phyloP scores from a whole-genome alignment of 2,888 invertebrate genomes.

The Drosophila emarginata region DNA sequence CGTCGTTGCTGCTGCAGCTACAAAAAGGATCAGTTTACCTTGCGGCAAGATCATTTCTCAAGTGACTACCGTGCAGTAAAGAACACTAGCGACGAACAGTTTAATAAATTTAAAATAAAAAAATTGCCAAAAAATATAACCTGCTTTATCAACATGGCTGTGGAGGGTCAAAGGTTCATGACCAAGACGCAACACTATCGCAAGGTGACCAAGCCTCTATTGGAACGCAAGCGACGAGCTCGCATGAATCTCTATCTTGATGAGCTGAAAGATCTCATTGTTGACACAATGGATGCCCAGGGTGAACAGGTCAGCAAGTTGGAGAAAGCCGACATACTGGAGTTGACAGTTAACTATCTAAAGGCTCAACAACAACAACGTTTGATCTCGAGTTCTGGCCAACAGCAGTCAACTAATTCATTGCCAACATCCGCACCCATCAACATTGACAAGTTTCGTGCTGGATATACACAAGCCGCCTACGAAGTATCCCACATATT shows the following conservation, averaged over 20 bases:
- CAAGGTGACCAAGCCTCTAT: conserved; percentile 96
- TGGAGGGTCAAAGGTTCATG: conserved; percentile 83
- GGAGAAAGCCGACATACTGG: conserved; percentile 95
- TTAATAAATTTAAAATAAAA: conserved; percentile 12
- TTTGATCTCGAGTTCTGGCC: conserved; percentile 11
- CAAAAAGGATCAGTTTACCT: conserved; percentile 81
- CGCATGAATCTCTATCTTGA: conserved; percentile 95
- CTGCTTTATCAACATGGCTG: conserved; percentile 71
- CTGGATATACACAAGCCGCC: conserved; percentile 94
- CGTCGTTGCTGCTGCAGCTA: conserved; percentile 58
- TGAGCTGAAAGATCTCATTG: conserved; percentile 94
- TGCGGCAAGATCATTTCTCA: conserved; percentile 80
- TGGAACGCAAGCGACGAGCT: conserved; percentile 93
- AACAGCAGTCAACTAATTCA: conserved; percentile 19
- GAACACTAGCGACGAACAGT: conserved; percentile 54
- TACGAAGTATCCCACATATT: conserved; percentile 93
- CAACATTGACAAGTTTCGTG: conserved; percentile 91
- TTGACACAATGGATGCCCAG: conserved; percentile 90
- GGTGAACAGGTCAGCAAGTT: conserved; percentile 94
- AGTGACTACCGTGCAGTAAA: conserved; percentile 80
- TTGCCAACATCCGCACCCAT: conserved; percentile 72
- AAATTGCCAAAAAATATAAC: conserved; percentile 6
- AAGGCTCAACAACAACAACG: conserved; percentile 84
- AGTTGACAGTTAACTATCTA: conserved; percentile 89
- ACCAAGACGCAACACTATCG: conserved; percentile 96